These are phyloP conservation scores for Tyrannus savana DNA, from an alignment of 2,113 vertebrate species.

Conservation along the genomic window DNA sequence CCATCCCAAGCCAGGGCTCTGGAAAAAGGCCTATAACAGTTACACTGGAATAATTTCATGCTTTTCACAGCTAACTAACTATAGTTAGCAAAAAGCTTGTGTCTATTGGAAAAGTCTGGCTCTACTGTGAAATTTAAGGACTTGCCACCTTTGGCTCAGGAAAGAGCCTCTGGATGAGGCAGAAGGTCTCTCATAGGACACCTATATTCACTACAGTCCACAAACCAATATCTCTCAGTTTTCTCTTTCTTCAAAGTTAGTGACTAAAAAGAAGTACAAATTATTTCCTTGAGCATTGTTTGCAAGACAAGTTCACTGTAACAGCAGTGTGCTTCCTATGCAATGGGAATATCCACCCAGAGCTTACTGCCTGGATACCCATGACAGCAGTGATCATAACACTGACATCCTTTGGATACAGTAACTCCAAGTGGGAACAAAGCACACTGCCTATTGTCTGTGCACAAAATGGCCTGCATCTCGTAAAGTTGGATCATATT, in stretches of 20 bases:
- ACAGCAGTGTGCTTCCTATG: background rate
- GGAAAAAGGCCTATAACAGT: background rate
- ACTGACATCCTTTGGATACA: fast-evolving
- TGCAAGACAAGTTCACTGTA: background rate
- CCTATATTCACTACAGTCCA: background rate
- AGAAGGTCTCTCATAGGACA: background rate
- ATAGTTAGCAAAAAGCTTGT: background rate
- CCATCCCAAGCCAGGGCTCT: background rate
- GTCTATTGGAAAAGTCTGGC: background rate
- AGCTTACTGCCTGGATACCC: background rate
- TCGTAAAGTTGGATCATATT: background rate
- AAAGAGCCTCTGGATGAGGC: background rate
- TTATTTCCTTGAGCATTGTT: background rate
- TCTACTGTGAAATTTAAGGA: background rate
- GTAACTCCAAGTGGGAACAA: background rate
- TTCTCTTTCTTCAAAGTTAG: background rate
- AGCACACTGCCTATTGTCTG: background rate
- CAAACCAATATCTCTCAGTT: background rate
- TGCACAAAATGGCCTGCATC: background rate
- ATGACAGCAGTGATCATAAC: background rate
- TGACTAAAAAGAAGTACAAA: background rate
- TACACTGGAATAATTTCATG: background rate
- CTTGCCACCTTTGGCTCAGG: background rate
- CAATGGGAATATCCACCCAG: background rate
- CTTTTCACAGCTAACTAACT: background rate